phyloP scores from a whole-genome alignment of 2,888 invertebrate genomes.

The Flexamia atlantica region DNA sequence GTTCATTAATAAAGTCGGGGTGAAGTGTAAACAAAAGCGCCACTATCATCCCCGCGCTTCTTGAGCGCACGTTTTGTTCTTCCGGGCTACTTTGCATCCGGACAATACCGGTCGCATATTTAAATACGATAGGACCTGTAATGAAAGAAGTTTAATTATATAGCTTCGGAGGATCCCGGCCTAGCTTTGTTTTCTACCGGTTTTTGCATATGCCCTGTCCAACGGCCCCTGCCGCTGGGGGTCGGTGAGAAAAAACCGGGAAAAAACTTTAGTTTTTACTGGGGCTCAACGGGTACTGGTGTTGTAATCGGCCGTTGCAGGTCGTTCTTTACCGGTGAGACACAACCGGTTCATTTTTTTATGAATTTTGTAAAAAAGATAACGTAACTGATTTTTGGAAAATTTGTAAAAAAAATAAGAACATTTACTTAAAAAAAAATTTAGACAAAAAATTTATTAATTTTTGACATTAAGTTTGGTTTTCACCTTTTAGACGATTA shows the following conservation, averaged over 20 bases:
- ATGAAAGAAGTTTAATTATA: constrained; percentile 64
- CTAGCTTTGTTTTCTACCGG: constrained; percentile 58
- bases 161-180: constrained; percentile 59
- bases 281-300: constrained; percentile 38
- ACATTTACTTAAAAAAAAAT: too few species aligned
- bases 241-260: constrained; percentile 50
- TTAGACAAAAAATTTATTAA: too few species aligned
- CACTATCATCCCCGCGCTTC: constrained; percentile 55
- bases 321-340: neutral
- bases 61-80: constrained; percentile 53
- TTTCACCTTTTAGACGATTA: too few species aligned
- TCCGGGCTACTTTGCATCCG: constrained; percentile 63
- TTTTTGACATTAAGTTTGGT: too few species aligned
- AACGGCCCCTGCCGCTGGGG: constrained; percentile 53
- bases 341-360: too few species aligned
- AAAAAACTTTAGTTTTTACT: constrained; percentile 51
- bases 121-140: constrained; percentile 61
- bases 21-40: constrained; percentile 65
- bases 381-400: too few species aligned
- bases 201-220: constrained; percentile 52
- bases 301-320: constrained; percentile 25
- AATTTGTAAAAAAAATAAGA: too few species aligned
- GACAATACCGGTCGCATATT: constrained; percentile 62
- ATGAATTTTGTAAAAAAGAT: too few species aligned
- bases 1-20: constrained; percentile 64